Evolutionary conservation across 2,888 invertebrate species (phyloP).

Genomic region (Drosophila mulleri): DNA sequence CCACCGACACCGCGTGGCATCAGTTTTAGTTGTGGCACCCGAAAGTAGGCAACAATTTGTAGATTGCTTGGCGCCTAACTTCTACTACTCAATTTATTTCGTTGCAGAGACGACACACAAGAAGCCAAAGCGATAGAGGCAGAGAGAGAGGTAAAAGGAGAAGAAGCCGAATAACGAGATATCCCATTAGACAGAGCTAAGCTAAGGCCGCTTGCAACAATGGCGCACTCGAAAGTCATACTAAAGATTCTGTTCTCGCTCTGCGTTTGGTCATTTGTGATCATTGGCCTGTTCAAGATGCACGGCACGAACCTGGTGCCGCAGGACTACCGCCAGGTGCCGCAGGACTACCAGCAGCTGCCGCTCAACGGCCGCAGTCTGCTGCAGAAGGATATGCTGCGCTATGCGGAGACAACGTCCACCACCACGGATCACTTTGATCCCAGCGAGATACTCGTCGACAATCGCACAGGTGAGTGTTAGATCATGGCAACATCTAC

Average conservation of each 20-base stretch:
- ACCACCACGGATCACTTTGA: conserved; percentile 85
- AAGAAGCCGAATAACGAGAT: not conserved
- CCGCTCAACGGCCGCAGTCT: conserved; percentile 84
- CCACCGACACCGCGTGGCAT: conserved; percentile 21
- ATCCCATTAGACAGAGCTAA: not conserved
- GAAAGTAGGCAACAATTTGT: conserved; percentile 38
- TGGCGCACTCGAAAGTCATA: conserved; percentile 84
- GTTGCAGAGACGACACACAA: conserved; percentile 7
- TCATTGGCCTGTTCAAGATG: conserved; percentile 85
- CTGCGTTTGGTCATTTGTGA: conserved; percentile 85
- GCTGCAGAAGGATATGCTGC: conserved; percentile 84
- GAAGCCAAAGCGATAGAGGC: not conserved
- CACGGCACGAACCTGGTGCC: conserved; percentile 84
- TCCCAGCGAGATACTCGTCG: conserved; percentile 84
- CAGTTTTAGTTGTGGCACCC: conserved; percentile 20
- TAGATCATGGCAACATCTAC: not conserved
- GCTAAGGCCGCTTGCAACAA: conserved; percentile 48
- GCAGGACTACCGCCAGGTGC: conserved; percentile 83
- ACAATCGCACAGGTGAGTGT: conserved; percentile 84
- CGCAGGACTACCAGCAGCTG: conserved; percentile 83
- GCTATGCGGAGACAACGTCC: conserved; percentile 84
- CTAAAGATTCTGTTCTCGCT: conserved; percentile 84
- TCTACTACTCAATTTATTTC: not conserved
- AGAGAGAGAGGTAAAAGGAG: not conserved
- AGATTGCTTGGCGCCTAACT: conserved; percentile 9